phyloP scores from a whole-genome alignment of 2,797 vertebrate genomes.

The Silurus lanzhouensis region DNA sequence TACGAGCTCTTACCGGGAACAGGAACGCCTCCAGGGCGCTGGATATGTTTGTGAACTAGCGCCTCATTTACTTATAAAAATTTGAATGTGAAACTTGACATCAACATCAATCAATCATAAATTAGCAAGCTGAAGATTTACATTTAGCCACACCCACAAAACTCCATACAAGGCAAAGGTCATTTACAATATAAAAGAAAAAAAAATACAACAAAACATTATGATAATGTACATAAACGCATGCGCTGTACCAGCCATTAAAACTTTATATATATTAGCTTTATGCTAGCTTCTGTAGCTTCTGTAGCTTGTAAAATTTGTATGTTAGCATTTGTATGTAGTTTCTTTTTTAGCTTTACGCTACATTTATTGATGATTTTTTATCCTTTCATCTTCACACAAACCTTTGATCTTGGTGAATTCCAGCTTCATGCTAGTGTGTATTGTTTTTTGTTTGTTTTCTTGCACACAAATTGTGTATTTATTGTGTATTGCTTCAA shows the following conservation, averaged over 20 bases:
- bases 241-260: too few species aligned
- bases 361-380: background rate
- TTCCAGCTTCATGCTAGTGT: background rate
- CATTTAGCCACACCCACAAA: background rate
- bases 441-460: background rate
- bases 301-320: background rate
- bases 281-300: background rate
- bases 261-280: background rate
- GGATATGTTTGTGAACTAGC: background rate
- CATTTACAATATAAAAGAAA: background rate
- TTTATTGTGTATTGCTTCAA: too few species aligned
- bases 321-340: too few species aligned
- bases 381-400: too few species aligned
- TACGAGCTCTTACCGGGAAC: background rate
- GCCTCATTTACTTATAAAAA: background rate
- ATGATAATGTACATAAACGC: background rate
- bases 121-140: background rate
- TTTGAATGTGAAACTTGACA: too few species aligned
- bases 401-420: background rate
- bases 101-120: background rate
- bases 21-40: background rate
- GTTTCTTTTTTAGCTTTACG: background rate
- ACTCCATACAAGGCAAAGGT: background rate
- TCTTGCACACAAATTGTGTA: too few species aligned
- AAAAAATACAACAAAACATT: background rate